phyloP scores from a whole-genome alignment of 2,888 invertebrate genomes.

The Stenichneumon culpator region DNA sequence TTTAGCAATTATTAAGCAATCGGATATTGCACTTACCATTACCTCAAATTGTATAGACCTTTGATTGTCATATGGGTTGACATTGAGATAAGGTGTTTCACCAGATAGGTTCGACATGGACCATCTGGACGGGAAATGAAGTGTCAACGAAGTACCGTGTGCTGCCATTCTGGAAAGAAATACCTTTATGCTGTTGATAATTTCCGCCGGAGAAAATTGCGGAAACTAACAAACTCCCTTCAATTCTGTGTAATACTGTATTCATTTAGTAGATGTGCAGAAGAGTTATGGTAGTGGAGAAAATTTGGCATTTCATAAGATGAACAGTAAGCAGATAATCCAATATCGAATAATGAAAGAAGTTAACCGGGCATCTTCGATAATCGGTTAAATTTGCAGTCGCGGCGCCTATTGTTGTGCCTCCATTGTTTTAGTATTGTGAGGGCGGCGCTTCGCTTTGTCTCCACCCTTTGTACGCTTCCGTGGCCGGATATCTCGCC shows the following conservation, averaged over 20 bases:
- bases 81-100: constrained; percentile 55
- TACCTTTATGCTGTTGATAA: constrained; percentile 40
- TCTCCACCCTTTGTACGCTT: constrained; percentile 84
- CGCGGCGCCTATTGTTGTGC: constrained; percentile 79
- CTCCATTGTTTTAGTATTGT: constrained; percentile 84
- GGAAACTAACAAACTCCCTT: constrained; percentile 6
- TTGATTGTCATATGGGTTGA: constrained; percentile 19
- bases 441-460: constrained; percentile 85
- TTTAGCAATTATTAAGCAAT: too few relatives aligned
- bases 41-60: background rate
- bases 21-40: background rate
- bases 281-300: background rate
- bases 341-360: constrained; percentile 60
- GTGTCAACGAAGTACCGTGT: constrained; percentile 53
- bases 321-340: constrained; percentile 21
- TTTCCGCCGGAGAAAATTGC: constrained; percentile 32
- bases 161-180: constrained; percentile 45
- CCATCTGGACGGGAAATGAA: constrained; percentile 59
- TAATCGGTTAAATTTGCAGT: constrained; percentile 81
- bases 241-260: background rate
- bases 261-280: background rate
- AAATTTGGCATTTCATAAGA: background rate
- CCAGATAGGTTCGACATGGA: constrained; percentile 40
- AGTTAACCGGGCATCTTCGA: constrained; percentile 75
- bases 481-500: constrained; percentile 81